Evolutionary conservation across 2,797 vertebrate species (phyloP).

Genomic region (Hippocampus kuda): DNA sequence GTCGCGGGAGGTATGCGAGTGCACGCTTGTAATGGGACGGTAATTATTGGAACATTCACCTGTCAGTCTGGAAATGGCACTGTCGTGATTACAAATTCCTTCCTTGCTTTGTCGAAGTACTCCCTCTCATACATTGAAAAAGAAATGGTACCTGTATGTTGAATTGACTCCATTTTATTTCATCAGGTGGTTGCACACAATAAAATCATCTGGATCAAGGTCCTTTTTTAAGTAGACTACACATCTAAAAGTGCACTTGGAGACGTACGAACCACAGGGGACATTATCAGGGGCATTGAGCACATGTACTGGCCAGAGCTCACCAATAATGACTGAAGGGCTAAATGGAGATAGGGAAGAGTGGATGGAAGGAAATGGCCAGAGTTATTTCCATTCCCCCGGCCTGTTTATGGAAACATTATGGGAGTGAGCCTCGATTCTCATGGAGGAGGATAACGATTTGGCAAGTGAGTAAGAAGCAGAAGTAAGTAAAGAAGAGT

Average conservation of each 20-base stretch:
- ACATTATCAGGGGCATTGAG: conserved; percentile 51
- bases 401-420: conserved; percentile 64
- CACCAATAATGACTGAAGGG: background rate
- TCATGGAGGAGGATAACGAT: conserved; percentile 49
- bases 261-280: conserved; percentile 38
- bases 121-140: background rate
- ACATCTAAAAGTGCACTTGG: conserved; percentile 31
- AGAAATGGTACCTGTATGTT: no score
- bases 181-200: no score
- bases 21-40: background rate
- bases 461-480: conserved; percentile 33
- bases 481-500: conserved; percentile 31
- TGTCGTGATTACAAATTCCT: background rate
- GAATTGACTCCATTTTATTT: no score
- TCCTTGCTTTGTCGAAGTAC: background rate
- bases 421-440: conserved; percentile 56
- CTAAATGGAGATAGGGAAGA: conserved; percentile 22
- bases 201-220: no score
- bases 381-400: conserved; percentile 68
- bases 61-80: background rate
- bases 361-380: conserved; percentile 48
- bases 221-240: background rate
- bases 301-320: conserved; percentile 37
- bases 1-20: background rate
- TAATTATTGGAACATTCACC: background rate